Evolutionary conservation across 64 coral and sea anemone species (phyloP), one percentile per base, ranked within the genome.

Genomic region (Exaiptasia diaphana): DNA sequence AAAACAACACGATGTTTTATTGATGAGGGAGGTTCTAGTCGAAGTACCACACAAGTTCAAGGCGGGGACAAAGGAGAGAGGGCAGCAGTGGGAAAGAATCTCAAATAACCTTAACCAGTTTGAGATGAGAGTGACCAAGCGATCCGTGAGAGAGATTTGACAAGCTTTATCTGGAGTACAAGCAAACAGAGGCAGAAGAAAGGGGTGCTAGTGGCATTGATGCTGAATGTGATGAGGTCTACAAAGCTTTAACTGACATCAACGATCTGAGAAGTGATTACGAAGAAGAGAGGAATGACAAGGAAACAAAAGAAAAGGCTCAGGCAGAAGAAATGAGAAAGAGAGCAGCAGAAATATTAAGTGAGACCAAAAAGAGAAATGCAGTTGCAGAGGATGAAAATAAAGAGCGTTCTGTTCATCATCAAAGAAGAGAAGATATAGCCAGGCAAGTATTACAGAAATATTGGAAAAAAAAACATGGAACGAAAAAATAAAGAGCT

Each of bases 241-340:
- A 85, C 54, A 50, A 22, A 73, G 37, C 54, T 26, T 37, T 85
- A 43, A 40, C 52, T 39, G 68, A 85, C 42, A 74, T 85, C 31
- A 3, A 40, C 14, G 68, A 85, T 17, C 24, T 36, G 44, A 59
- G 73, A 21, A 26, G 6, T 22, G 68, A 85, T 23, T 60, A 23
- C 40, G 67, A 73, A 27, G 21, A 41, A 37, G 52, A 50, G n/a
- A 34, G 54, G 41, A 37, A 58, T n/a, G 68, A 53, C 23, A 73
- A 73, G 53, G 82, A 60, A 61, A 56, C 33, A 14, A 85, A 58
- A 25, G 82, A 85, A 22, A 85, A 85, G 35, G 67, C 27, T 14
- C 69, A 64, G 36, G 82, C 82, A 22, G 82, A 85, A 43, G 82
- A 85, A 44, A 85, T 85, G 82, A 85, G 82, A 45, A 71, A 59